A percentile compares a stretch with the other conserved stretches of the same genome.
phyloP scores from a whole-genome alignment of 1,140 invertebrate genomes.

The Atopsyche davidsoni region DNA sequence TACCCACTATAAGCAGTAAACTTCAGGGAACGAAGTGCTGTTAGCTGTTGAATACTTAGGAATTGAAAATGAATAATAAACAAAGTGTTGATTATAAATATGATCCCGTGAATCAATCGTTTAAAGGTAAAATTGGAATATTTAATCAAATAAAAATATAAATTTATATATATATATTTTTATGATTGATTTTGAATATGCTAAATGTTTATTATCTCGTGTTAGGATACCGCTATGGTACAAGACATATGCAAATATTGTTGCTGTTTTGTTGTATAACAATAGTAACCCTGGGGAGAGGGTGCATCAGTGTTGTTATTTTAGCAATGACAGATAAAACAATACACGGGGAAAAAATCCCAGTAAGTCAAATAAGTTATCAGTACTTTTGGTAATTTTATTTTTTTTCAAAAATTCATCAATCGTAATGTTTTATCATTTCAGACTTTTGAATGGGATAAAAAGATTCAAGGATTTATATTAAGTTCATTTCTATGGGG shows the following conservation, averaged over 20 bases:
- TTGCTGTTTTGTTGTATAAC: constrained; percentile 1
- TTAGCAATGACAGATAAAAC: constrained; percentile 10
- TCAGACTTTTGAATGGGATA: constrained; percentile 15
- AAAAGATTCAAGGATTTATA: constrained; percentile 5
- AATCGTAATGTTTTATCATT: background rate
- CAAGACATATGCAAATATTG: constrained; percentile 6
- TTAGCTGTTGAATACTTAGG: too few relatives aligned
- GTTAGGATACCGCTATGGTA: background rate
- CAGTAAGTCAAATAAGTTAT: constrained; percentile 2
- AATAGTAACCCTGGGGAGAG: background rate
- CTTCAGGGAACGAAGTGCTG: too few relatives aligned
- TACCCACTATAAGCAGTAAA: too few relatives aligned
- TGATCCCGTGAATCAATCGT: background rate
- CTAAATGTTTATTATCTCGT: background rate
- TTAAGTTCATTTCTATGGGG: constrained; percentile 9
- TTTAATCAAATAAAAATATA: background rate
- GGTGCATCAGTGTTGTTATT: constrained; percentile 3
- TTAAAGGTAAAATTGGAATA: background rate
- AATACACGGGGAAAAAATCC: background rate
- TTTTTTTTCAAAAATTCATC: background rate
- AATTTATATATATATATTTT: background rate
- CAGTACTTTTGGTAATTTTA: background rate
- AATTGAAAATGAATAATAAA: too few relatives aligned
- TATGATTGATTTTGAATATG: background rate
- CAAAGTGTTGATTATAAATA: constrained; percentile 1